A percentile compares a stretch with the other conserved stretches of the same genome.
Conservation (phyloP, 1,140 invertebrate species). For the Polypedilum vanderplanki region DNA sequence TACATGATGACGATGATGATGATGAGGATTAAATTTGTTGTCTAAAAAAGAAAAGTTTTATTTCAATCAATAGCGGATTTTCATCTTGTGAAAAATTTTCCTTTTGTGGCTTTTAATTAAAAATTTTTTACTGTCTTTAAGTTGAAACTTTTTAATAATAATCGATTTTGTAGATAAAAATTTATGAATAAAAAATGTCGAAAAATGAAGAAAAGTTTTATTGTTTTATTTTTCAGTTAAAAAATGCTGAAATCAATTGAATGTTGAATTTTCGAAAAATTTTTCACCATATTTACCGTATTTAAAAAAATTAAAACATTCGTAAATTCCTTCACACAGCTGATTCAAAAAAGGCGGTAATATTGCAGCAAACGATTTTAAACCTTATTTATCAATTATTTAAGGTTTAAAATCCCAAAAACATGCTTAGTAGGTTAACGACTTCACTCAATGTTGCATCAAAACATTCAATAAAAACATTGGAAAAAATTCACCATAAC, state of each 20-base stretch:
- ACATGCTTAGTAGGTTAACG: no score
- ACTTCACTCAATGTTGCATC: neutral
- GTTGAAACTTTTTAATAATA: neutral
- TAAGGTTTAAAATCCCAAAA: neutral
- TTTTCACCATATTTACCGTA: neutral
- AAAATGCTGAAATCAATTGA: no score
- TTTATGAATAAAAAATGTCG: neutral
- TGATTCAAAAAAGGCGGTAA: neutral
- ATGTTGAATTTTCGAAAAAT: no score
- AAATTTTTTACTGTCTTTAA: neutral
- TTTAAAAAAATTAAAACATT: neutral
- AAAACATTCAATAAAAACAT: neutral
- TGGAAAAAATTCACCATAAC: neutral
- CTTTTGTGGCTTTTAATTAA: no score
- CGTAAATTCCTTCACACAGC: constrained; percentile 1
- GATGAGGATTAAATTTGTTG: no score
- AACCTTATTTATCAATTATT: neutral
- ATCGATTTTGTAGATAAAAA: neutral
- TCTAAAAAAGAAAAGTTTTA: no score
- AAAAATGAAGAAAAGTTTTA: neutral
- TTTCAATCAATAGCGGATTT: no score
- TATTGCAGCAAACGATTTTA: neutral
- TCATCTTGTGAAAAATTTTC: no score
- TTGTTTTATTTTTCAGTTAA: no score
- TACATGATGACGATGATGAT: no score